Evolutionary conservation across 2,888 invertebrate genomes (phyloP), one percentile per base, ranked within the genome.

Genomic region (Diadegma fenestrale): DNA sequence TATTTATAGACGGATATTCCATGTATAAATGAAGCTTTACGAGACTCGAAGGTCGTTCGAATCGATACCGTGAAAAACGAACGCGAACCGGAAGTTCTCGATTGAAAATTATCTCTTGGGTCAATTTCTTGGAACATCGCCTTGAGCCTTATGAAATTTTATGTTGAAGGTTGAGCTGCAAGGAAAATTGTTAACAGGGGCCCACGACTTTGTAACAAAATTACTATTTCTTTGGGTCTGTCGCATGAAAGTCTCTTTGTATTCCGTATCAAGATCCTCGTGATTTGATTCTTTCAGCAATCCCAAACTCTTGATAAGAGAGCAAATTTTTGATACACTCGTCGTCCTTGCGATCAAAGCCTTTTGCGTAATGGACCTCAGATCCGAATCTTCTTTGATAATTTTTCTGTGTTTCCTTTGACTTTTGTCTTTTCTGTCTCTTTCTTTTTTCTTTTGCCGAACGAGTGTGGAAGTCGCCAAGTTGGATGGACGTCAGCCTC

Each of bases 401-500:
- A 12, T 63, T 68, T 30, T 6, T 69, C 26, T 45, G 8, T 17
- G n/a, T 48, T 30, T 48, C n/a, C n/a, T n/a, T n/a, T 45, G 14
- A 19, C 64, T 10, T 37, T 37, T 19, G 17, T 33, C 17, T 4
- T 61, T n/a, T 33, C 17, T 30, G 5, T 33, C 33, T 7, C 4
- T 61, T 14, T 37, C 37, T 30, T 26, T 68, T 33, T 54, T 45
- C 66, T 80, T 66, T 19, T 22, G 66, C 41, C 61, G 41, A 48
- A 37, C 69, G 75, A 79, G 78, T 85, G 81, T 82, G 81, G 85
- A 85, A 79, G 82, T 79, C 81, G 81, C 76, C 78, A 75, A 73
- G 72, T 68, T 61, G 58, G 68, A 84, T 73, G 64, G 73, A 81
- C 72, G 73, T 78, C 84, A 81, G 78, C 19, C 82, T 37, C 26